Percentiles rank a stretch among this genome's conserved stretches.
Conservation (phyloP, 2,113 vertebrate genomes). For the Xiphias gladius region DNA sequence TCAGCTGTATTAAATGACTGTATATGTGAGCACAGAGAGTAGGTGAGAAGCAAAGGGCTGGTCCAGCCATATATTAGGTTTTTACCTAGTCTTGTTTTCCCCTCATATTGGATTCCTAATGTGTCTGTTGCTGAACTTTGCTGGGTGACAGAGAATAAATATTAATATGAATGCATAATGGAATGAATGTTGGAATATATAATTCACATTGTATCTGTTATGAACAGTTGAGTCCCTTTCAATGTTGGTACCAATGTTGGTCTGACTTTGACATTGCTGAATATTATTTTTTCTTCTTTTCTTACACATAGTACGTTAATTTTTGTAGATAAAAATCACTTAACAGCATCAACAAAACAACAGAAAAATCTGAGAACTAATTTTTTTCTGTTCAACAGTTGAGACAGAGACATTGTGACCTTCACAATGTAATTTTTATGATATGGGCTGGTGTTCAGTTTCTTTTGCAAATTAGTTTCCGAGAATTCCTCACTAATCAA, state of each 20-base stretch:
- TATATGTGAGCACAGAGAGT: no score
- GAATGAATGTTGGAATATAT: slow-evolving; percentile 32
- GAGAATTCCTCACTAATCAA: slow-evolving; percentile 47
- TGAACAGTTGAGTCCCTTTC: slow-evolving; percentile 11
- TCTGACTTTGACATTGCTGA: slow-evolving; percentile 26
- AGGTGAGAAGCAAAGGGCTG: no score
- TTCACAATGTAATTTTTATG: slow-evolving; percentile 24
- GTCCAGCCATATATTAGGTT: no score
- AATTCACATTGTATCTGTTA: slow-evolving; percentile 39
- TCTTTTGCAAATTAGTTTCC: slow-evolving; percentile 33
- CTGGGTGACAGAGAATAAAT: slow-evolving; percentile 43
- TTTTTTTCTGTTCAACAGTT: slow-evolving; percentile 8
- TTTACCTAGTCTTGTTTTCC: not conserved
- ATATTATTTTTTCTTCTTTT: not conserved
- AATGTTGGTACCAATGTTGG: slow-evolving; percentile 14
- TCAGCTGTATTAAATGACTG: no score
- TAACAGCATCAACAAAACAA: not conserved
- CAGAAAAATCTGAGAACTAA: not conserved
- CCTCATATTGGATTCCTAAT: slow-evolving; percentile 40
- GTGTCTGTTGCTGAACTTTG: slow-evolving; percentile 41
- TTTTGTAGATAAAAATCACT: slow-evolving; percentile 15
- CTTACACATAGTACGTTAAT: not conserved
- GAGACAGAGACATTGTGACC: slow-evolving; percentile 17
- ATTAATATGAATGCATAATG: slow-evolving; percentile 46
- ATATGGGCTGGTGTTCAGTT: slow-evolving; percentile 11